A percentile compares a stretch with the other conserved stretches of the same genome.
Conservation (phyloP, 2,888 invertebrate genomes). For the Drosophila emarginata region DNA sequence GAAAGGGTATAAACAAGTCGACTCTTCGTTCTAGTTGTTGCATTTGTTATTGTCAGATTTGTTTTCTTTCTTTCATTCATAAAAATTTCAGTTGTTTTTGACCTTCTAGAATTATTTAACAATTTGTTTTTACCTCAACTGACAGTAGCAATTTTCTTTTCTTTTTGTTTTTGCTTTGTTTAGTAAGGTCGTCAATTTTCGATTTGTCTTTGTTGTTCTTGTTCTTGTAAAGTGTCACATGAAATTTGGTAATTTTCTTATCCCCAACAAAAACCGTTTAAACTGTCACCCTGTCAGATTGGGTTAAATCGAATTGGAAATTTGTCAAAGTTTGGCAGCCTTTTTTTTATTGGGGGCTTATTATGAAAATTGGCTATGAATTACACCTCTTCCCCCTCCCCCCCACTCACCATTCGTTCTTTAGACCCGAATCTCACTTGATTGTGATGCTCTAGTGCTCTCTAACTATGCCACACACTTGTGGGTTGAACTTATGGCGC, state of each 20-base stretch:
- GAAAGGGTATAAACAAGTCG: no score
- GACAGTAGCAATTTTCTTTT: no score
- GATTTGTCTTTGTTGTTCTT: not conserved
- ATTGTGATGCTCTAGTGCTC: not conserved
- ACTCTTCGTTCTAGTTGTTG: no score
- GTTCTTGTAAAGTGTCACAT: conserved; percentile 68
- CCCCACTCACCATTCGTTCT: not conserved
- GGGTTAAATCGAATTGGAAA: conserved; percentile 42
- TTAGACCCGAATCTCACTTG: not conserved
- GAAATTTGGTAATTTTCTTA: conserved; percentile 78
- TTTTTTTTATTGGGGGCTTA: conserved; percentile 56
- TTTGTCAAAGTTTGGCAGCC: conserved; percentile 59
- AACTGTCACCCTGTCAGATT: conserved; percentile 50
- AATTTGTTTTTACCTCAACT: no score
- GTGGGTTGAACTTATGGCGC: conserved; percentile 68
- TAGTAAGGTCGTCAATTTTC: conserved; percentile 32
- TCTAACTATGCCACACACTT: conserved; percentile 59
- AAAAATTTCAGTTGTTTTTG: no score
- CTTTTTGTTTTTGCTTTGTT: no score
- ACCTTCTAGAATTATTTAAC: no score
- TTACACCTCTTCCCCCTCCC: not conserved
- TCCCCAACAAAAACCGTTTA: conserved; percentile 61
- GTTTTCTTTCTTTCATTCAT: no score
- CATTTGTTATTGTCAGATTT: no score
- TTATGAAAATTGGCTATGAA: conserved; percentile 68